These are phyloP conservation scores for Alitta virens DNA, from an alignment of 2,888 invertebrate genomes.

Conservation along the genomic window DNA sequence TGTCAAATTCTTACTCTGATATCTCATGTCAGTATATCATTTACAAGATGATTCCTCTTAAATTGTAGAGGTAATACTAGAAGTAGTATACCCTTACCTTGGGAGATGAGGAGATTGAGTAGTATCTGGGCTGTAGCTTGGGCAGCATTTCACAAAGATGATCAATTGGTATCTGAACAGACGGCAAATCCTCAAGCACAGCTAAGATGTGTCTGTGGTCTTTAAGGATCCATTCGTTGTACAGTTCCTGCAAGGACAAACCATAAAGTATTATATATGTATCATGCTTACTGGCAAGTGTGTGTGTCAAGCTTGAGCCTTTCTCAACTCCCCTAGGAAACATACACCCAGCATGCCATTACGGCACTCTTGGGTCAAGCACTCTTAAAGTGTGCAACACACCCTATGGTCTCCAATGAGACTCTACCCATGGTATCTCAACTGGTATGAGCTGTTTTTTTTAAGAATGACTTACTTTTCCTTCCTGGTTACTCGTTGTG, in stretches of 20 bases:
- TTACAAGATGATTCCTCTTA: not conserved
- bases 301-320: too few species aligned
- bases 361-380: too few species aligned
- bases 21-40: too few species aligned
- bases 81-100: constrained; percentile 29
- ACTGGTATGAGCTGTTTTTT: too few species aligned
- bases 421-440: too few species aligned
- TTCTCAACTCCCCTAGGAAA: too few species aligned
- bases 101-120: constrained; percentile 94
- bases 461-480: constrained; percentile 70
- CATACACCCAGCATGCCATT: too few species aligned
- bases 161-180: constrained; percentile 88
- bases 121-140: constrained; percentile 78
- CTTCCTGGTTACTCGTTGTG: constrained; percentile 75
- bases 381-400: too few species aligned
- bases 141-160: constrained; percentile 95
- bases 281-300: too few species aligned
- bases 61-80: not conserved
- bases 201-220: constrained; percentile 88
- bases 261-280: not conserved
- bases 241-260: constrained; percentile 62
- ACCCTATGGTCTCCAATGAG: too few species aligned
- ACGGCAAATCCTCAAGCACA: constrained; percentile 88
- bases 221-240: constrained; percentile 86
- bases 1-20: too few species aligned